Percentiles rank a stretch among this genome's conserved stretches.
phyloP scores from a whole-genome alignment of 2,888 invertebrate species.

The Sthenelais limicola region DNA sequence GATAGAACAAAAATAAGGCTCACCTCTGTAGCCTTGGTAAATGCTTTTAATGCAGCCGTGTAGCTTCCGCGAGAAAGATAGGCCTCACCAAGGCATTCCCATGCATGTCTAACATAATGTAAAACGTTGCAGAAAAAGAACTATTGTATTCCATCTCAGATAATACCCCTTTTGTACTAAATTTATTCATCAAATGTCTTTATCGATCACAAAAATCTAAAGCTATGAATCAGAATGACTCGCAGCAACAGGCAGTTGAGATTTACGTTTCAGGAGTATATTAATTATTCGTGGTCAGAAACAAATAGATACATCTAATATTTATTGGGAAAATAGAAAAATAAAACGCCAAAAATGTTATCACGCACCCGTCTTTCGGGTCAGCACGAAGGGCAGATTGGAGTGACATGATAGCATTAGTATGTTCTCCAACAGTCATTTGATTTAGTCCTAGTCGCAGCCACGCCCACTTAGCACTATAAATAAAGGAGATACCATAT shows the following conservation, averaged over 20 bases:
- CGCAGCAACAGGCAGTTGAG: too few relatives aligned
- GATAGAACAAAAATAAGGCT: slow-evolving; percentile 52
- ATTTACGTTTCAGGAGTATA: too few relatives aligned
- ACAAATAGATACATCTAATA: too few relatives aligned
- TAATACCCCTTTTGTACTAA: too few relatives aligned
- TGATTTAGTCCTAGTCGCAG: slow-evolving; percentile 88
- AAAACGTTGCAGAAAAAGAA: too few relatives aligned
- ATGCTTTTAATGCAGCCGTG: slow-evolving; percentile 90
- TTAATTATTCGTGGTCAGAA: too few relatives aligned
- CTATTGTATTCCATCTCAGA: too few relatives aligned
- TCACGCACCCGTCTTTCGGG: slow-evolving; percentile 78
- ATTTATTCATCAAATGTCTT: too few relatives aligned
- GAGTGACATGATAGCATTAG: slow-evolving; percentile 83
- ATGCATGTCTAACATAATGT: slow-evolving; percentile 75
- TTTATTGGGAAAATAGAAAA: too few relatives aligned
- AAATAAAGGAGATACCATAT: slow-evolving; percentile 43
- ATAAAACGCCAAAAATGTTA: too few relatives aligned
- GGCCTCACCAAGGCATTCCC: slow-evolving; percentile 93
- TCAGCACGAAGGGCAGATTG: slow-evolving; percentile 76
- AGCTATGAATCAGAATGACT: too few relatives aligned
- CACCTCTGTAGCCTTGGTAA: slow-evolving; percentile 82
- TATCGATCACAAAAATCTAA: too few relatives aligned
- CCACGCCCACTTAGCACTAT: slow-evolving; percentile 83
- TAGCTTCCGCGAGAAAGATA: slow-evolving; percentile 91
- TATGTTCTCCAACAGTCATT: slow-evolving; percentile 81